Evolutionary conservation across 2,888 invertebrate genomes (phyloP).

Genomic region (Lapara coniferarum): DNA sequence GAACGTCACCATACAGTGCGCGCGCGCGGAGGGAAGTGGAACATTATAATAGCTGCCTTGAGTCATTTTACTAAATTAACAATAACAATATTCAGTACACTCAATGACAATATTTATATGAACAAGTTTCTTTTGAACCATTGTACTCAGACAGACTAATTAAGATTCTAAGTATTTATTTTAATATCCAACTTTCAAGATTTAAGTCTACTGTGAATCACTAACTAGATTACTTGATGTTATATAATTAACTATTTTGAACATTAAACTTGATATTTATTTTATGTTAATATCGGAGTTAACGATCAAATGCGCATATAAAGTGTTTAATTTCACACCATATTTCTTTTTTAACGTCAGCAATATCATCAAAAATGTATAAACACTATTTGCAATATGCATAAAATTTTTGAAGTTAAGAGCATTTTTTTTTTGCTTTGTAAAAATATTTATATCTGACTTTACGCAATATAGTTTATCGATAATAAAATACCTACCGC

Average conservation of each 20-base stretch:
- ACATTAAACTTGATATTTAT: neutral
- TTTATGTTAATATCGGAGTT: neutral
- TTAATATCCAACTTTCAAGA: neutral
- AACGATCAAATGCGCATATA: neutral
- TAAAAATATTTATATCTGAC: too few species aligned
- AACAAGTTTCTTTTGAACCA: neutral
- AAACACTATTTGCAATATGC: neutral
- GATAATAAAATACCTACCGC: too few species aligned
- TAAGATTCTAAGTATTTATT: slow-evolving; percentile 6
- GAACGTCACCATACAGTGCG: too few species aligned
- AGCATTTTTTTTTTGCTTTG: neutral
- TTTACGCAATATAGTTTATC: too few species aligned
- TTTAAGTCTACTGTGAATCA: neutral
- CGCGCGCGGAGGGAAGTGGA: too few species aligned
- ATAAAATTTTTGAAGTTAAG: too few species aligned
- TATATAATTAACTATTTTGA: neutral
- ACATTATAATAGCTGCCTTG: neutral
- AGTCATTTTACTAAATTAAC: neutral
- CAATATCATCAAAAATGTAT: neutral
- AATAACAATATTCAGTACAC: neutral
- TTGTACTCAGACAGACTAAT: neutral
- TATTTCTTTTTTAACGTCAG: neutral
- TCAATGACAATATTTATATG: neutral
- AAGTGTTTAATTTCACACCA: neutral
- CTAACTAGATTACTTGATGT: slow-evolving; percentile 2